Evolutionary conservation across 2,797 vertebrate species (phyloP), one percentile per base, ranked within the genome.

Genomic region (Alcedo atthis): DNA sequence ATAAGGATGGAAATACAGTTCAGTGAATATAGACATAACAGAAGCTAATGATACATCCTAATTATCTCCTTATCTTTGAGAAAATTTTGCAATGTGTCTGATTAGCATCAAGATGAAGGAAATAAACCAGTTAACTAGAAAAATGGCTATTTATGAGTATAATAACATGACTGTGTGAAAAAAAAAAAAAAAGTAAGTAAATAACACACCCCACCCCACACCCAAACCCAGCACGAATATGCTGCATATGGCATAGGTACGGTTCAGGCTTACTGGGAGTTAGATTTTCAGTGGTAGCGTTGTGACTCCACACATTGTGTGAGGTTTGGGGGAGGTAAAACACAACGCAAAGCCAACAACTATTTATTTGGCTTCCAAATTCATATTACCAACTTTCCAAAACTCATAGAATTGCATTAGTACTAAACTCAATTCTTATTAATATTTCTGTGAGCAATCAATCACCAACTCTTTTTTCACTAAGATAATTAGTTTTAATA

Each of bases 161-260:
- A 43, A 78, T 26, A 7, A 54, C 2, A 13, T 1, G 0, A 81
- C 1, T 32, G 7, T 12, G 0, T 30, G 61, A 35, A 35, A 35
- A 35, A 35, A 35, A 12, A 32, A 63, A 68, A 40, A 37, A 10
- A 33, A 6, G 40, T 8, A 10, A 21, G 13, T 48, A 48, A 48
- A 22, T 45, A 45, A 45, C 18, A 35, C 43, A 43, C 43, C 7
- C 19, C 19, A 35, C 35, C 35, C 35, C 10, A 35, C 43, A 22
- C 20, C 46, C 46, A 40, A 63, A 62, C 5, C 1, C 4, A n/a
- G 9, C 67, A 51, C 7, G 5, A 62, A 40, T 66, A 32, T 30
- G 6, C 15, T 35, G 21, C 24, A 24, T 48, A 24, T 26, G 13
- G 48, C 13, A 10, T 33, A 42, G 15, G 26, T 54, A 40, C 6